Evolutionary conservation across 2,888 invertebrate genomes (phyloP).

Genomic region (Cinara cedri): DNA sequence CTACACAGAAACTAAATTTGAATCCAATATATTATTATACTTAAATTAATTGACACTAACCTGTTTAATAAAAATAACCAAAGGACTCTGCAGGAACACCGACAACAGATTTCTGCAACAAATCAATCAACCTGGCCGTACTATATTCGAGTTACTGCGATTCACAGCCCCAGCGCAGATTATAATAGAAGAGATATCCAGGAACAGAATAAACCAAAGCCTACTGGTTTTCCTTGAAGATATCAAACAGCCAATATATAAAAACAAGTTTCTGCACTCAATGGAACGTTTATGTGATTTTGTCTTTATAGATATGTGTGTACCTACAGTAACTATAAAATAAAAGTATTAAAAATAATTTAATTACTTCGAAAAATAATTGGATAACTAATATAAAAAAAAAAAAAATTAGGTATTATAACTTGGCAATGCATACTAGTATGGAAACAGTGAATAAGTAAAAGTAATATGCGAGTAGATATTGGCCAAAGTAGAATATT

Average conservation of each 20-base stretch:
- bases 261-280: neutral
- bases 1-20: neutral
- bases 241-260: neutral
- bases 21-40: neutral
- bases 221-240: slow-evolving; percentile 43
- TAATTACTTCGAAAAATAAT: no score
- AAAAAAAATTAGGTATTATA: no score
- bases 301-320: no score
- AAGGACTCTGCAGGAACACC: neutral
- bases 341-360: no score
- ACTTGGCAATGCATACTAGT: no score
- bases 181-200: neutral
- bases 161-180: neutral
- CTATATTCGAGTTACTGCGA: neutral
- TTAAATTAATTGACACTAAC: slow-evolving; percentile 26
- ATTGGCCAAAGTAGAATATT: no score
- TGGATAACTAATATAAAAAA: no score
- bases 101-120: neutral
- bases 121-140: neutral
- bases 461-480: no score
- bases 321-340: no score
- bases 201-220: slow-evolving; percentile 4
- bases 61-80: slow-evolving; percentile 24
- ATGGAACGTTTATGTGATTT: no score
- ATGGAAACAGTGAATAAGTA: no score